phyloP scores from a whole-genome alignment of 92 coral and sea anemone species.

The Epizoanthus rinbou region DNA sequence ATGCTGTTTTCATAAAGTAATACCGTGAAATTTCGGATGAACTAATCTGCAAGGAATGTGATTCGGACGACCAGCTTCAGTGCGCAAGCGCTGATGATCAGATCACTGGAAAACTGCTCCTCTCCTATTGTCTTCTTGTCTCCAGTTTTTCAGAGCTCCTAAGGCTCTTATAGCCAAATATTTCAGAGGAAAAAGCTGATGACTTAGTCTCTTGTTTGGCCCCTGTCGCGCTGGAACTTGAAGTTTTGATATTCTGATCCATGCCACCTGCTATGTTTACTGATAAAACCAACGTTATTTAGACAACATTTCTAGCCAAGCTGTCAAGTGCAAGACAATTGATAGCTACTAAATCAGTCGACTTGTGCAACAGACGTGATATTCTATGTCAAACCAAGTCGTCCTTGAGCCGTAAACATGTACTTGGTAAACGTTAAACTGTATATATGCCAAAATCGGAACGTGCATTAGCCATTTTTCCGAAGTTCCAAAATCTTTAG shows the following conservation, averaged over 20 bases:
- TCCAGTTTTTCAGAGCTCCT: background rate
- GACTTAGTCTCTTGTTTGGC: background rate
- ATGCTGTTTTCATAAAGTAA: constrained; percentile 96
- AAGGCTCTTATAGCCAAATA: background rate
- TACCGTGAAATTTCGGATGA: constrained; percentile 50
- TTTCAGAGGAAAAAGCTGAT: background rate
- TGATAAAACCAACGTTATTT: constrained; percentile 38
- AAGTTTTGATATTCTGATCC: constrained; percentile 25
- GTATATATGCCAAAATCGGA: too few species aligned
- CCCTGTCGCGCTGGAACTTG: background rate
- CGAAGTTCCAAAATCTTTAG: too few species aligned
- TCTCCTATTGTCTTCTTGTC: background rate
- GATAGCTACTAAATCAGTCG: background rate
- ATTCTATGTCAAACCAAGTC: background rate
- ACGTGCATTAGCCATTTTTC: too few species aligned
- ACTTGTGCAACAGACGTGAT: background rate
- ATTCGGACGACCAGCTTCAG: constrained; percentile 3
- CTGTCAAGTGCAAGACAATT: background rate
- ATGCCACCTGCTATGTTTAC: constrained; percentile 75
- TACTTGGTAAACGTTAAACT: background rate
- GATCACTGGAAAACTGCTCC: background rate
- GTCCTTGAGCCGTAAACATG: background rate
- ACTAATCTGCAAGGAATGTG: constrained; percentile 63
- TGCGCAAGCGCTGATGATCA: constrained; percentile 18
- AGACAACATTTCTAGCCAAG: constrained; percentile 1